Evolutionary conservation across 2,888 invertebrate genomes (phyloP).

Genomic region (Tenodera sinensis): DNA sequence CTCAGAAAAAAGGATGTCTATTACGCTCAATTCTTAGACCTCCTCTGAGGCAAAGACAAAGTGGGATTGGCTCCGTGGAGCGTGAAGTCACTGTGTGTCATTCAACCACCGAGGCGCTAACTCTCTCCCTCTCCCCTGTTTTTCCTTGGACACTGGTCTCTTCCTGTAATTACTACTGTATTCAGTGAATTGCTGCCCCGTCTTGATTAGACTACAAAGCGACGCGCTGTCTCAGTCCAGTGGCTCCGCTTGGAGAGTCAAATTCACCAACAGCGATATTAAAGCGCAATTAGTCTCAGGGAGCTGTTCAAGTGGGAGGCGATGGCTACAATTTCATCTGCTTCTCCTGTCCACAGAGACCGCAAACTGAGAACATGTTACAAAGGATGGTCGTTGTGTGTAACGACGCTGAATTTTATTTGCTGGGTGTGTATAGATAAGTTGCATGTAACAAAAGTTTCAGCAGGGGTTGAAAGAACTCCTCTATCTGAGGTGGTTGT

Average conservation of each 20-base stretch:
- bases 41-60: neutral
- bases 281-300: slow-evolving; percentile 8
- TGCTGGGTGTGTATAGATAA: neutral
- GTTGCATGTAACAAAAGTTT: neutral
- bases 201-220: neutral
- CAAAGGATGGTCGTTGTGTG: neutral
- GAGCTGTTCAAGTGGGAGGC: neutral
- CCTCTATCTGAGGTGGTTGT: neutral
- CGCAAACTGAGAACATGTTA: neutral
- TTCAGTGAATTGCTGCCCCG: neutral
- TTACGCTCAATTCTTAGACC: neutral
- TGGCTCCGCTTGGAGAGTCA: neutral
- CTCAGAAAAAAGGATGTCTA: neutral
- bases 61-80: neutral
- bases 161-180: slow-evolving; percentile 1
- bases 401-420: neutral
- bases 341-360: neutral
- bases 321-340: slow-evolving; percentile 8
- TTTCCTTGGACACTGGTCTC: neutral
- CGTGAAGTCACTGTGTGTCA: neutral
- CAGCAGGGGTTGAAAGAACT: neutral
- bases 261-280: slow-evolving; percentile 5
- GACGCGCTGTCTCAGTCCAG: neutral
- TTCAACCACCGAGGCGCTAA: neutral
- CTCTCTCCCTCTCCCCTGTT: neutral